Conservation (phyloP, 2,888 invertebrate genomes). For the Abrostola triplasia region DNA sequence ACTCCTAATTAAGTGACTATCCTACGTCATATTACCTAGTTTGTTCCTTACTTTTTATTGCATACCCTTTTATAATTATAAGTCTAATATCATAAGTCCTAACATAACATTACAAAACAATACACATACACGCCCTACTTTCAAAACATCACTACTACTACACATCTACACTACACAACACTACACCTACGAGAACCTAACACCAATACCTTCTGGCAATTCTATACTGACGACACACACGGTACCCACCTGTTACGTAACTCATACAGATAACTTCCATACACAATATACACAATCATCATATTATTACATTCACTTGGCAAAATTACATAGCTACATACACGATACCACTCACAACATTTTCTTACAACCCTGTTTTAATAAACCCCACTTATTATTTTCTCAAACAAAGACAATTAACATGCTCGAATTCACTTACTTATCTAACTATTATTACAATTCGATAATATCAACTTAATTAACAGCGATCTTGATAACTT, state of each 20-base stretch:
- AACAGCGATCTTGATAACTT: constrained; percentile 7
- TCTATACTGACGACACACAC: no score
- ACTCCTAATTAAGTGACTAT: constrained; percentile 8
- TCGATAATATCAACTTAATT: constrained; percentile 5
- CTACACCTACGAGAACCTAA: no score
- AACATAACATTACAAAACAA: neutral
- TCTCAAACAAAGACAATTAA: neutral
- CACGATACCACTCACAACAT: neutral
- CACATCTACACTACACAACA: no score
- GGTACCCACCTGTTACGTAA: no score
- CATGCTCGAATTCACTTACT: neutral
- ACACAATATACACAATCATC: neutral
- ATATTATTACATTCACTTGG: neutral
- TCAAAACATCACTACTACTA: neutral
- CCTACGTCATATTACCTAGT: neutral
- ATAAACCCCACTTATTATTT: constrained; percentile 3
- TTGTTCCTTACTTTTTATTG: neutral
- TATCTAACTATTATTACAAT: constrained; percentile 3
- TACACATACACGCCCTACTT: neutral
- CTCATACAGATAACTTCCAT: neutral
- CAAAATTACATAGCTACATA: neutral
- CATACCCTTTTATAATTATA: neutral
- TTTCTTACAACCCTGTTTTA: neutral
- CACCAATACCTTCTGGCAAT: no score
- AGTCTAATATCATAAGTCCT: neutral